Base-by-base conservation (phyloP, 1,140 invertebrate genomes). In the Drosophila cardini region DNA sequence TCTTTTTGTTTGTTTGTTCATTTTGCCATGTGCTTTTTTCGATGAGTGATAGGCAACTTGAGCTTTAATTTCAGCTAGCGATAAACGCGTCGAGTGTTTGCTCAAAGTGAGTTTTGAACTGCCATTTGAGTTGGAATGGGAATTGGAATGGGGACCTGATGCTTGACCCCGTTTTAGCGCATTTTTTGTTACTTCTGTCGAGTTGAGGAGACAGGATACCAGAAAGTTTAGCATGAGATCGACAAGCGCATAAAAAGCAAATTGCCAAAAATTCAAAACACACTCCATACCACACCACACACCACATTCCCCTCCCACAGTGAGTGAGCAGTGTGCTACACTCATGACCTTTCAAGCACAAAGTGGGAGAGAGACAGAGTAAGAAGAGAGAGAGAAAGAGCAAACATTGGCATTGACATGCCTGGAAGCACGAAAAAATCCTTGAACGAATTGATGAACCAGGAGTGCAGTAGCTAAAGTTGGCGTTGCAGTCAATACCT, bases 401-500 rank as follows among this genome's bases (percentile, higher is more conserved):
- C 2, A 32, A 18, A 2, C 7, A 13, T 38, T 40, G 26, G 15
- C 46, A 52, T 32, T 36, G 60, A 48, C 58, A 58, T 69, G 76
- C 76, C 81, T 84, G 79, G 75, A 78, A 85, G 65, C 74, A 64
- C 53, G 80, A 87, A 87, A 87, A 87, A 87, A 87, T 87, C 84
- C 84, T 87, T 87, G 84, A 87, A 89, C 78, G 73, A 84, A 87
- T 89, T 74, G 84, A 80, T 76, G 53, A 72, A 90, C 80, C 84
- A 87, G 84, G 84, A 87, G 77, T 79, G 84, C 84, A 87, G 84
- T 45, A 76, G 56, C 68, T 52, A 42, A 42, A 81, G 81, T 68
- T 74, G 63, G 80, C 80, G 48, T 57, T 76, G 57, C 76, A 58
- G 40, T 52, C 74, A 56, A 72, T 50, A 46, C 26, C 46, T 64